phyloP scores from a whole-genome alignment of 2,797 vertebrate genomes.

The Oreochromis mossambicus region DNA sequence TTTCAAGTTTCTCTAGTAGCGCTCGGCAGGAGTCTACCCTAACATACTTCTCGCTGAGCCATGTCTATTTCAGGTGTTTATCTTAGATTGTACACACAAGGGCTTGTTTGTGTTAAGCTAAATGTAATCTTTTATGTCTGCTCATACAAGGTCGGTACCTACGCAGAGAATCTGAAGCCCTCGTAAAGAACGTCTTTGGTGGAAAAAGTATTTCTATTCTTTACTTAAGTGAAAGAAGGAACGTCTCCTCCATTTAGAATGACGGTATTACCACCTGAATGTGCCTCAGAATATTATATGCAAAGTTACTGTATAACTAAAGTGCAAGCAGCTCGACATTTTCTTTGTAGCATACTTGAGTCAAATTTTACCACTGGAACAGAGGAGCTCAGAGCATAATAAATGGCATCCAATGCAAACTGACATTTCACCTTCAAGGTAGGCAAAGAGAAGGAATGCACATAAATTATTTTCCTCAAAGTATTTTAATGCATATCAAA shows the following conservation, averaged over 20 bases:
- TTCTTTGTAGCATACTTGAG: neutral
- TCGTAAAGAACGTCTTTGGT: neutral
- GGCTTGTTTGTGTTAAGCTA: neutral
- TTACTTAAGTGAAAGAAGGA: neutral
- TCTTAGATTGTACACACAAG: neutral
- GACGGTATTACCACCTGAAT: neutral
- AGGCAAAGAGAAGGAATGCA: neutral
- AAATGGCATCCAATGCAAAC: neutral
- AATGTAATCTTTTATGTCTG: constrained; percentile 9
- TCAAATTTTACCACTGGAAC: neutral
- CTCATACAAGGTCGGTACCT: constrained; percentile 2
- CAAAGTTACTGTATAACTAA: neutral
- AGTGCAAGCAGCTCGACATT: neutral
- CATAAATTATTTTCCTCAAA: neutral
- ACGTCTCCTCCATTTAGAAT: neutral
- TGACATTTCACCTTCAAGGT: neutral
- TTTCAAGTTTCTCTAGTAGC: constrained; percentile 31
- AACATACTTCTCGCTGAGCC: constrained; percentile 16
- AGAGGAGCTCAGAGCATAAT: neutral
- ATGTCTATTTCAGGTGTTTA: constrained; percentile 9
- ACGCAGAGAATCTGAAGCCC: neutral
- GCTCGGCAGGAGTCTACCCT: constrained; percentile 15
- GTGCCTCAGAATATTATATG: neutral
- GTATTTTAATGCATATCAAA: neutral
- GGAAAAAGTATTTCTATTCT: neutral